Evolutionary conservation across 2,888 invertebrate species (phyloP), one percentile per base, ranked within the genome.

Genomic region (Temnothorax ravouxi): DNA sequence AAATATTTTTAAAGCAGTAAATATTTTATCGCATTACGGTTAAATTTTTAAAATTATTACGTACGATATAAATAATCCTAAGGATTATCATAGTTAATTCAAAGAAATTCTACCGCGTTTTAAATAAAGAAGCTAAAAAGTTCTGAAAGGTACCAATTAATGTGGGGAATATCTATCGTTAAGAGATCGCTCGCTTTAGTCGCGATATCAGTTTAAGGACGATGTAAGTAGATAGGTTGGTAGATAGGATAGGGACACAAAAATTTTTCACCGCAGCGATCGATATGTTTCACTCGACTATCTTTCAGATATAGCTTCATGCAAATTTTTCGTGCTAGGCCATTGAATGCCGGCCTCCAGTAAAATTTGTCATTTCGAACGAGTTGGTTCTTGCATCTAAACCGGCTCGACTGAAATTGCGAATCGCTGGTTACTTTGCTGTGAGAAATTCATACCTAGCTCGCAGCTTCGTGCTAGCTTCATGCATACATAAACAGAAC

Each of bases 321-420:
- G 91, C 92, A 88, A 92, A 92, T 92, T 74, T 61, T 52, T 67
- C 56, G 29, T 47, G 52, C 34, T 47, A 84, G 64, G 69, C 86
- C 82, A 80, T 84, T 67, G 84, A 83, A 66, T 80, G 74, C 61
- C n/a, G 47, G 64, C 82, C 86, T 82, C 86, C 52, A 64, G 83
- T 84, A 86, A 92, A 91, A 91, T 91, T 91, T 88, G 91, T 90
- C 90, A 88, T 82, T 88, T 88, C 67, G 87, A 87, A 90, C 89
- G 87, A 90, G 91, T 86, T 90, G 76, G 84, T 85, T 69, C 67
- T 64, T 85, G 84, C 77, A 54, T 69, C 50, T 67, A 88, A 91
- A 91, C 91, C 91, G 92, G 92, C 88, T 91, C 67, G 64, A 74
- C 86, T 47, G 69, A 85, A 87, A 88, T 89, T 86, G 62, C 21